phyloP scores from a whole-genome alignment of 2,113 vertebrate species.

The Muscicapa adusta region DNA sequence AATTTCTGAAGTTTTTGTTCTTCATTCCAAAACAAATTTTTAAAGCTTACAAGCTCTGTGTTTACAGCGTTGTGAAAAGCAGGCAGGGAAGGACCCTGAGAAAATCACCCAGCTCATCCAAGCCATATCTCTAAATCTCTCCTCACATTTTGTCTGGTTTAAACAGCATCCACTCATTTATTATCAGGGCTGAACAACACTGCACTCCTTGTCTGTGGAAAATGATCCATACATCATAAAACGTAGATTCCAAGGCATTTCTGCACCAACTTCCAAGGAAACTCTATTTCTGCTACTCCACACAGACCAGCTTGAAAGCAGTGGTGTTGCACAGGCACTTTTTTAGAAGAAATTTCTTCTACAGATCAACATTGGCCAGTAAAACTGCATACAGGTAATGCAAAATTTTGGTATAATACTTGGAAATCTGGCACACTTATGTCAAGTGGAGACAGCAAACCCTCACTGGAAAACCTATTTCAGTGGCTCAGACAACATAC shows the following conservation, averaged over 20 bases:
- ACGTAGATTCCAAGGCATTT: background rate
- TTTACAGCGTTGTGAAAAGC: background rate
- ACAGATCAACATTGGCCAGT: accelerated
- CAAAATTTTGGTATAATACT: background rate
- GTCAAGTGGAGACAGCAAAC: background rate
- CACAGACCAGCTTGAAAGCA: background rate
- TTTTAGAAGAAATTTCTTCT: background rate
- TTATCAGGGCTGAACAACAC: background rate
- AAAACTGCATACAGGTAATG: background rate
- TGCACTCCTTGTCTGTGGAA: background rate
- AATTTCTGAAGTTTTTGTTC: background rate
- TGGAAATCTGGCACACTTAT: background rate
- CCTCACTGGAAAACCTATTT: background rate
- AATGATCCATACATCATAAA: background rate
- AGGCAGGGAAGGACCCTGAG: background rate
- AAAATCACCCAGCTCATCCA: background rate
- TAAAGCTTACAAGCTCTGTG: background rate
- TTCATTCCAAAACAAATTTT: background rate
- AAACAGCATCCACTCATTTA: background rate
- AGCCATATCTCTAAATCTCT: background rate
- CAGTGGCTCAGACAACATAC: background rate
- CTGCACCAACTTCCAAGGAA: background rate
- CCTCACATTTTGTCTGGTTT: background rate
- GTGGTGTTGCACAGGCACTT: background rate
- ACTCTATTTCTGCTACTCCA: background rate